Evolutionary conservation across 2,797 vertebrate genomes (phyloP).

Genomic region (Squalus acanthias): DNA sequence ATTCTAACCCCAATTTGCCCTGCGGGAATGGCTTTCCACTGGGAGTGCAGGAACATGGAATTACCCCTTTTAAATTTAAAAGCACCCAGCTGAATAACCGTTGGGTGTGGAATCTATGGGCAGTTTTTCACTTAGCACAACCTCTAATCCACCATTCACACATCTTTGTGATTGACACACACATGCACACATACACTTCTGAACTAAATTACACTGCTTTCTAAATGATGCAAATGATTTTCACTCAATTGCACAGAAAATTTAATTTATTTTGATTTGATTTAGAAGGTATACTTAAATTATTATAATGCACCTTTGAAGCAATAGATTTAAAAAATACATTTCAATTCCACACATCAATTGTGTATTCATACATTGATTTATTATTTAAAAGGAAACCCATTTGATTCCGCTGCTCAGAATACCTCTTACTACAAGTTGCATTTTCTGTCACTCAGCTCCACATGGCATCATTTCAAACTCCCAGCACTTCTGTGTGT

Average conservation of each 20-base stretch:
- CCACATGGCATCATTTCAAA: neutral
- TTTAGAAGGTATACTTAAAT: neutral
- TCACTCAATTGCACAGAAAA: neutral
- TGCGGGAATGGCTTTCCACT: neutral
- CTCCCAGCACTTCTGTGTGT: neutral
- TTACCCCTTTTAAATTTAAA: neutral
- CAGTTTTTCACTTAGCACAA: neutral
- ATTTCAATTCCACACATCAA: neutral
- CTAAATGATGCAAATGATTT: neutral
- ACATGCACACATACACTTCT: neutral
- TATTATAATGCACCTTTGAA: neutral
- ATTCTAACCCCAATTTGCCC: neutral
- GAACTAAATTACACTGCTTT: neutral
- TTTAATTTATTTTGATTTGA: neutral
- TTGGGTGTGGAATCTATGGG: neutral
- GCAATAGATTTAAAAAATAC: neutral
- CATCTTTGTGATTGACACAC: neutral
- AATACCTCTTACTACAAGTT: neutral
- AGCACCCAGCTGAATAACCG: neutral
- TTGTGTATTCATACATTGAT: neutral
- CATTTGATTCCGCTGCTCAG: neutral
- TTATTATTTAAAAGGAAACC: neutral
- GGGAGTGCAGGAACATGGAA: neutral
- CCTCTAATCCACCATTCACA: neutral
- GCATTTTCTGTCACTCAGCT: neutral